A percentile compares a stretch with the other conserved stretches of the same genome.
phyloP scores from a whole-genome alignment of 2,797 vertebrate species.

The Pempheris klunzingeri region DNA sequence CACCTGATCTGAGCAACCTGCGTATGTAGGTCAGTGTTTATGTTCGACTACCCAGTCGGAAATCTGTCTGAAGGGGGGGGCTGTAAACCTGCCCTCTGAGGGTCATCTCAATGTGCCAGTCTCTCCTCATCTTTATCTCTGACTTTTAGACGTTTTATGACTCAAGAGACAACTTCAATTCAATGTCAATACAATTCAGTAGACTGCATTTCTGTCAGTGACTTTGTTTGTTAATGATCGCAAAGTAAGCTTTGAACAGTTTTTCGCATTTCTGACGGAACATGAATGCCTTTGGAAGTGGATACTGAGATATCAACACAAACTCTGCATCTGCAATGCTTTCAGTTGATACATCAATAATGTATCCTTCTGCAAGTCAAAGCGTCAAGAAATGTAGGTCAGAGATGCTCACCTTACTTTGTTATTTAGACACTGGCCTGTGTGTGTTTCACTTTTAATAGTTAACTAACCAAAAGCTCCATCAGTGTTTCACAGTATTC shows the following conservation, averaged over 20 bases:
- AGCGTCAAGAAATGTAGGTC: not conserved
- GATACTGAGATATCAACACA: not conserved
- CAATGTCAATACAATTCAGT: not conserved
- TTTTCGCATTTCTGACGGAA: not conserved
- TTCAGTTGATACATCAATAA: not conserved
- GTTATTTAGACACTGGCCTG: no score
- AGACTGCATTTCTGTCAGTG: not conserved
- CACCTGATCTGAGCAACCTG: slow-evolving; percentile 45
- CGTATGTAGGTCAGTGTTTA: slow-evolving; percentile 55
- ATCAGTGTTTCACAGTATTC: not conserved
- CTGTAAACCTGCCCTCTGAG: not conserved
- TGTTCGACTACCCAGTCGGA: not conserved
- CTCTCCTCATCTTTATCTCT: not conserved
- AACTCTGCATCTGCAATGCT: not conserved
- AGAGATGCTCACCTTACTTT: not conserved
- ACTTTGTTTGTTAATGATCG: not conserved
- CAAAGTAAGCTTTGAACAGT: not conserved
- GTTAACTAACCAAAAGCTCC: not conserved
- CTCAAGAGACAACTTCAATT: not conserved
- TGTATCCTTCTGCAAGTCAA: not conserved
- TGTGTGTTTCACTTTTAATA: not conserved
- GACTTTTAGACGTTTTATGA: not conserved
- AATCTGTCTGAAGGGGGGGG: slow-evolving; percentile 10
- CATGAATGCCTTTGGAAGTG: not conserved
- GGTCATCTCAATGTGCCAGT: not conserved